phyloP scores from a whole-genome alignment of 1,140 invertebrate species.

The Drosophila sturtevanti region DNA sequence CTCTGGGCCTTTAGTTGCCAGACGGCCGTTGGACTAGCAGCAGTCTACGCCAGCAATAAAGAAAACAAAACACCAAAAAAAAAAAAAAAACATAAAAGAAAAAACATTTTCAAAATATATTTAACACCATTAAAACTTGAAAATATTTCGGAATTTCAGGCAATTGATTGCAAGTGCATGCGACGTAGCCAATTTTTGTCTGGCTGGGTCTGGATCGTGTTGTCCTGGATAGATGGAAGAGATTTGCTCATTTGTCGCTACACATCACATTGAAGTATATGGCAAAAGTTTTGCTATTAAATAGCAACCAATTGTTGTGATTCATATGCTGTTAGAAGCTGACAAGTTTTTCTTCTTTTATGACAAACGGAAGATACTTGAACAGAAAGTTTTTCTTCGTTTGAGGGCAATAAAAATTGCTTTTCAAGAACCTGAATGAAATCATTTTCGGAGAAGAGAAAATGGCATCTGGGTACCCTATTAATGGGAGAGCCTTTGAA shows the following conservation, averaged over 20 bases:
- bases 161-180: slow-evolving; percentile 27
- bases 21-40: slow-evolving; percentile 46
- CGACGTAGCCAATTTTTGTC: background rate
- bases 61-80: too few species aligned
- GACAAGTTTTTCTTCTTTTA: slow-evolving; percentile 47
- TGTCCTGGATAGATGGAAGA: slow-evolving; percentile 1
- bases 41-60: slow-evolving; percentile 29
- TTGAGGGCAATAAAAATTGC: slow-evolving; percentile 54
- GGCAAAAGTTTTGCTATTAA: slow-evolving; percentile 76
- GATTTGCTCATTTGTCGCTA: slow-evolving; percentile 60
- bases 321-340: slow-evolving; percentile 66
- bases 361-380: slow-evolving; percentile 77
- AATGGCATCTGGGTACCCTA: slow-evolving; percentile 37
- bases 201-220: background rate
- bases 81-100: background rate
- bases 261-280: slow-evolving; percentile 44
- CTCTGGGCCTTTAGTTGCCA: slow-evolving; percentile 50
- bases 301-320: slow-evolving; percentile 70
- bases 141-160: background rate
- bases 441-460: slow-evolving; percentile 29
- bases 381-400: slow-evolving; percentile 49
- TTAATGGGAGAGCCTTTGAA: slow-evolving; percentile 67
- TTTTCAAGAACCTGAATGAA: slow-evolving; percentile 44
- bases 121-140: background rate
- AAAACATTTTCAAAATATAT: background rate